Base-by-base conservation (phyloP, 2,888 invertebrate genomes). In the Temnothorax ravouxi region DNA sequence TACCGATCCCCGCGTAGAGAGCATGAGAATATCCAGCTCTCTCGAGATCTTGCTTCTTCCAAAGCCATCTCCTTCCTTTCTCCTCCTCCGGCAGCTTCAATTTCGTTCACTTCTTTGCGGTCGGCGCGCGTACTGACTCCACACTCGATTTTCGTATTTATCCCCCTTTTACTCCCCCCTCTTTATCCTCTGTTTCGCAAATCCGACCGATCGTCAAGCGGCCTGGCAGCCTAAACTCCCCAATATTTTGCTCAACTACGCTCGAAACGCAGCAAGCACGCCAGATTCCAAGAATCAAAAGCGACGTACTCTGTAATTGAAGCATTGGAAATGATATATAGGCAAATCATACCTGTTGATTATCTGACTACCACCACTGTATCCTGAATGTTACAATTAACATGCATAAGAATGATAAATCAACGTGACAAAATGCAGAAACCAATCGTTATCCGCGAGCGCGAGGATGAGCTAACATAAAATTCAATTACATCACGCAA, bases 1-100 rank as follows among this genome's bases (percentile, higher is more conserved):
- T 93, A 93, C 90, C 88, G 85, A 92, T 92, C 91, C 47, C 90
- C 87, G 84, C 88, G 84, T 89, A 89, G 88, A 79, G 47, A 88
- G 88, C 52, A 84, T 82, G 44, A 83, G 84, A 87, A 88, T 83
- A 84, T 71, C 61, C 61, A 52, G 18, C 75, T 21, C 72, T 74
- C 79, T 84, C 38, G 56, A 15, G 61, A 71, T 66, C 71, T 64
- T 25, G 50, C 52, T n/a, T n/a, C n/a, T n/a, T n/a, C n/a, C n/a
- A n/a, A n/a, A n/a, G n/a, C 77, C 80, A 21, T 75, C 50, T 34
- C 9, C 54, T 52, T 47, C 29, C 34, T 34, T 69, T 54, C 69
- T 34, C 69, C 15, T 56, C n/a, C 47, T 62, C 52, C 52, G 34
- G 38, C 74, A 54, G 34, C 69, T 54, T 6, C 38, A 54, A 72